Conservation (phyloP, 2,113 vertebrate species). For the Argyrosomus japonicus region DNA sequence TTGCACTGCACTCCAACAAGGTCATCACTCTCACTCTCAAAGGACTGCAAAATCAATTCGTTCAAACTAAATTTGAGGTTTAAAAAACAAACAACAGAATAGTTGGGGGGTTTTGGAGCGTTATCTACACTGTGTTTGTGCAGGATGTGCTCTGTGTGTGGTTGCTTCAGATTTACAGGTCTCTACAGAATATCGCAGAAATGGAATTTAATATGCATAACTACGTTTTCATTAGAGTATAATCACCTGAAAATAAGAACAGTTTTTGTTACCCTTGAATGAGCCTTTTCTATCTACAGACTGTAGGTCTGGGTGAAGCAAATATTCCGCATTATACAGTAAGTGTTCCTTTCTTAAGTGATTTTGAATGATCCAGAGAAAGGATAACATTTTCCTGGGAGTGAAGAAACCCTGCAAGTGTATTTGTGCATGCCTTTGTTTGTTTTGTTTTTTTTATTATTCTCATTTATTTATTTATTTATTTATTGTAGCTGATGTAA, state of each 20-base stretch:
- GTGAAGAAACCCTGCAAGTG: not conserved
- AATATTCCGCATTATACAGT: constrained; percentile 11
- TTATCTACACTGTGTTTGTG: constrained; percentile 10
- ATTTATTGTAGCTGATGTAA: constrained; percentile 23
- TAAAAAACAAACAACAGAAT: not conserved
- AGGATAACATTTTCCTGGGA: constrained; percentile 7
- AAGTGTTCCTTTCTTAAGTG: not conserved
- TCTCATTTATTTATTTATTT: not conserved
- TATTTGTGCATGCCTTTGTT: not conserved
- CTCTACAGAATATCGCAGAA: too few species aligned
- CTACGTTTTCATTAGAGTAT: too few species aligned
- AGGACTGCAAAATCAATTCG: not conserved
- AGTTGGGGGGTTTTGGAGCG: not conserved
- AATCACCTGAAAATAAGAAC: too few species aligned
- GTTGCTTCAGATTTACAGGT: too few species aligned
- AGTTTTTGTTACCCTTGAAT: too few species aligned
- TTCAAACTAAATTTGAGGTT: not conserved
- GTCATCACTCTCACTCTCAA: not conserved
- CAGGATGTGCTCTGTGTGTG: not conserved
- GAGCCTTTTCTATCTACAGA: too few species aligned
- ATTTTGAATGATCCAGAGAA: constrained; percentile 3
- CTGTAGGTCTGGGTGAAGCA: not conserved
- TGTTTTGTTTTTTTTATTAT: not conserved
- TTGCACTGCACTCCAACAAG: not conserved
- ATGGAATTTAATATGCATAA: too few species aligned